A percentile compares a stretch with the other conserved stretches of the same genome.
These are phyloP conservation scores for Ceramica pisi DNA, from an alignment of 2,888 invertebrate species.

Conservation along the genomic window DNA sequence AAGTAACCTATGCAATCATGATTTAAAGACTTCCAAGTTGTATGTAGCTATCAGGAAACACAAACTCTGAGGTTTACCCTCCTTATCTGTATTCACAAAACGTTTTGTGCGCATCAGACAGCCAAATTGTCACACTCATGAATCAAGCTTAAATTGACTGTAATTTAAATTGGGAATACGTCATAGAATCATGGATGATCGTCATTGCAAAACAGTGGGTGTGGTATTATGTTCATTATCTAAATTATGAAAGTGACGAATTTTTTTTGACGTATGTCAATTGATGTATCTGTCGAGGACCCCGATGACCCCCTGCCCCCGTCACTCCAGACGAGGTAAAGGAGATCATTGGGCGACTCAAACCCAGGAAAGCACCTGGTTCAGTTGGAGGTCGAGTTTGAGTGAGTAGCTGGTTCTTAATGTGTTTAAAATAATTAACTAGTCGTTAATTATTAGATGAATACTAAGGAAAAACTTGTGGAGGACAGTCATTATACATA, in stretches of 20 bases:
- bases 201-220: not conserved
- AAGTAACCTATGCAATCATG: no score
- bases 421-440: not conserved
- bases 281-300: not conserved
- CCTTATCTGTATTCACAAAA: not conserved
- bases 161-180: conserved; percentile 20
- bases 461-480: no score
- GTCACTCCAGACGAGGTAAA: no score
- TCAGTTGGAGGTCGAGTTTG: not conserved
- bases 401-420: not conserved
- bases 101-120: not conserved
- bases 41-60: no score
- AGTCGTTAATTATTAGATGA: no score
- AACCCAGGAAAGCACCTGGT: no score
- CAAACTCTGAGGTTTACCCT: no score
- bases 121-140: not conserved
- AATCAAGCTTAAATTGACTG: conserved; percentile 12
- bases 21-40: no score
- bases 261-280: not conserved
- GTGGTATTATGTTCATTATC: not conserved
- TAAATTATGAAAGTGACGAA: not conserved
- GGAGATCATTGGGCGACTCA: no score
- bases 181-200: not conserved
- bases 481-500: no score
- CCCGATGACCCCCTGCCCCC: no score